Evolutionary conservation across 2,888 invertebrate genomes (phyloP).

Genomic region (Oasisia sp.): DNA sequence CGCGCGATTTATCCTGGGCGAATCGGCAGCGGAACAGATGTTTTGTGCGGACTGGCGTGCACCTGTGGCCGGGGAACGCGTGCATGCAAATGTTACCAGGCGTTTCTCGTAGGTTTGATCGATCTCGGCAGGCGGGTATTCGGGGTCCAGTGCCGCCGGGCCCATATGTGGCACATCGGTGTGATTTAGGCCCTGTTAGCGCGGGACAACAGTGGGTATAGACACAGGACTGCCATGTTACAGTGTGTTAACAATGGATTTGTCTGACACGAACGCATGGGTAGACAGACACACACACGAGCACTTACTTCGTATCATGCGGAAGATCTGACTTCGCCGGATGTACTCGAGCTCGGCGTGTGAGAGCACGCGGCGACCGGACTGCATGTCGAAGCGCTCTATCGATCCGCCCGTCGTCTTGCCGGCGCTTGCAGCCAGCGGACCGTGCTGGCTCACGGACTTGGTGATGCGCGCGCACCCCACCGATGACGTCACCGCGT

Average conservation of each 20-base stretch:
- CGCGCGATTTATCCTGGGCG: neutral
- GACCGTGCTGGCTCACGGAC: conserved; percentile 33
- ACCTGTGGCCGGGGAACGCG: neutral
- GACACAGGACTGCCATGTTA: neutral
- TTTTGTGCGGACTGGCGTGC: neutral
- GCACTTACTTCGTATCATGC: conserved; percentile 32
- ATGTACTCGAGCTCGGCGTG: conserved; percentile 29
- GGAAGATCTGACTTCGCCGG: conserved; percentile 32
- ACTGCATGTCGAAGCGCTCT: neutral
- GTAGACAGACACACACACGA: neutral
- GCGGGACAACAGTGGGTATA: neutral
- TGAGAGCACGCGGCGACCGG: conserved; percentile 21
- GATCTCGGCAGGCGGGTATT: neutral
- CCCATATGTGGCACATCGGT: neutral
- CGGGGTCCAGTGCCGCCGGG: neutral
- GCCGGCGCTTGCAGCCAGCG: conserved; percentile 17
- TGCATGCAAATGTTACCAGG: conserved; percentile 4
- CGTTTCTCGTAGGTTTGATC: neutral
- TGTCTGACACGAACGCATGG: neutral
- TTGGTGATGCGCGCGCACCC: conserved; percentile 30
- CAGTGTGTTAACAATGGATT: neutral
- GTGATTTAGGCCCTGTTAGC: neutral
- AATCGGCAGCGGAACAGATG: neutral
- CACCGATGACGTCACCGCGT: neutral
- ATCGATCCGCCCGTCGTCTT: neutral